Conservation (phyloP, 2,888 invertebrate species). For the Cosmia pyralina region DNA sequence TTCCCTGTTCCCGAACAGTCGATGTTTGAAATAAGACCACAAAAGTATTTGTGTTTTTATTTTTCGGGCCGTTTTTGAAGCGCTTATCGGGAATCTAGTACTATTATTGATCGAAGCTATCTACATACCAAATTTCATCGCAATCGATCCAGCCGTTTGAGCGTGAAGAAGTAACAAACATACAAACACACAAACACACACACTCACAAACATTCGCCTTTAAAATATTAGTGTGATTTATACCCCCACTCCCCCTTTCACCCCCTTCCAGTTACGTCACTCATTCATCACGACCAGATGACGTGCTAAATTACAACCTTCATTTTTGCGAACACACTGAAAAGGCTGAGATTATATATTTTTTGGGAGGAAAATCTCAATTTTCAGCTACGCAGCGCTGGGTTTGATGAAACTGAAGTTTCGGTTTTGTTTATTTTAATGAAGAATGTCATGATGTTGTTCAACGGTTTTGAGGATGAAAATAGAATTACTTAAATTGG, state of each 20-base stretch:
- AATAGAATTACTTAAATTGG: conserved; percentile 7
- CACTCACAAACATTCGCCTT: too few species aligned
- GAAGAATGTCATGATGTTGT: conserved; percentile 7
- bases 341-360: conserved; percentile 14
- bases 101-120: too few species aligned
- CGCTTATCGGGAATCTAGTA: too few species aligned
- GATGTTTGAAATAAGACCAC: too few species aligned
- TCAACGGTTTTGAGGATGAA: background rate
- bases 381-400: conserved; percentile 6
- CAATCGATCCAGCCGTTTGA: too few species aligned
- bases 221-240: too few species aligned
- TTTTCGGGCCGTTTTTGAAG: too few species aligned
- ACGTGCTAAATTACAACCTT: conserved; percentile 70
- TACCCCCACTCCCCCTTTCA: conserved; percentile 12
- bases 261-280: conserved; percentile 52
- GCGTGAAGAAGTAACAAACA: too few species aligned
- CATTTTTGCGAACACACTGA: conserved; percentile 60
- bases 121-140: too few species aligned
- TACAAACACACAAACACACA: too few species aligned
- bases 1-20: too few species aligned
- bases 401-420: conserved; percentile 38
- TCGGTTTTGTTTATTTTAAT: conserved; percentile 18
- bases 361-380: conserved; percentile 25
- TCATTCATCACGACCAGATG: conserved; percentile 72
- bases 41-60: too few species aligned